Percentiles rank a stretch among this genome's conserved stretches.
These are phyloP conservation scores for Stramonita haemastoma DNA, from an alignment of 2,888 invertebrate genomes.

Conservation along the genomic window DNA sequence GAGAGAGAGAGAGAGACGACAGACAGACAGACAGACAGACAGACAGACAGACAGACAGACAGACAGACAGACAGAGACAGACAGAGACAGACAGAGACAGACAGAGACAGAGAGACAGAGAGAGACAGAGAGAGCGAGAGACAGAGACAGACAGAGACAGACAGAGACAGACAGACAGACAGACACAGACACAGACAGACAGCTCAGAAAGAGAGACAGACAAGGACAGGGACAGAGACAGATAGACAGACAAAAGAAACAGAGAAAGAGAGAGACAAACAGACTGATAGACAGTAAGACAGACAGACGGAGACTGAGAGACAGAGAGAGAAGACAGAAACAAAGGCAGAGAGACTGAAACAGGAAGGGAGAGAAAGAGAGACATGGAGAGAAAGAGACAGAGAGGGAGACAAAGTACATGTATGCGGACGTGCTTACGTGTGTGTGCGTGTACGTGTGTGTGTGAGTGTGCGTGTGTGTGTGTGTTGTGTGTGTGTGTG, in stretches of 20 bases:
- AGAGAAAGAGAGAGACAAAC: background rate
- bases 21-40: background rate
- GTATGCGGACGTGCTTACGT: background rate
- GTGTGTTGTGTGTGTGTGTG: no score
- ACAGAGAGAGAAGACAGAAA: background rate
- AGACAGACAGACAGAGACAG: background rate
- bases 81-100: background rate
- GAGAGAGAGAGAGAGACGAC: background rate
- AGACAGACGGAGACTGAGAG: background rate
- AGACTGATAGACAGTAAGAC: background rate
- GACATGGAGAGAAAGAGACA: background rate
- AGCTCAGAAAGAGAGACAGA: background rate
- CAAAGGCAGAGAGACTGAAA: no score
- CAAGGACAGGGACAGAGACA: background rate
- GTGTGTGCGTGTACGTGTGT: no score
- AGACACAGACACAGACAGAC: no score
- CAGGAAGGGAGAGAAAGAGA: background rate
- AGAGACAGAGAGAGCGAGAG: background rate
- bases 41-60: background rate
- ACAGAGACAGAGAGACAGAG: background rate
- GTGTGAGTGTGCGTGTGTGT: no score
- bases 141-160: background rate
- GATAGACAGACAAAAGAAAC: background rate
- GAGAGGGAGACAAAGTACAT: background rate
- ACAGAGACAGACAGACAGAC: background rate